Evolutionary conservation across 2,113 vertebrate species (phyloP), one percentile per base, ranked within the genome.

Genomic region (Xenopus borealis): DNA sequence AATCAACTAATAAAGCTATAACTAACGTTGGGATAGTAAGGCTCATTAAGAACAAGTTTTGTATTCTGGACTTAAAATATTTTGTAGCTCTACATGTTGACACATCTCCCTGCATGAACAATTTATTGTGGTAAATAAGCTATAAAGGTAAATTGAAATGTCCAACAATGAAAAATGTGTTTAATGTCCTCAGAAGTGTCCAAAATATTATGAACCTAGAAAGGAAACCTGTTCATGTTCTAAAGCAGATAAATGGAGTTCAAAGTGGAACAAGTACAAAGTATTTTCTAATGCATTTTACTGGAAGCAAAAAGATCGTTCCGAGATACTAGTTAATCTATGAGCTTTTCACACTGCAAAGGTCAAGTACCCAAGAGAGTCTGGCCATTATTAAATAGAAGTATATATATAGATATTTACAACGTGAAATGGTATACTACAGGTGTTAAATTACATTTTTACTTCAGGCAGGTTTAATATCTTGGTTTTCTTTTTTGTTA

Each of bases 391-490:
- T 92, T 92, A 92, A 89, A 90, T 89, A 90, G 88, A 91, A 81
- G 77, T 79, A 87, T 86, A 88, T 27, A 27, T 82, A 83, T 84
- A 86, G 85, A 89, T 87, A 89, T 84, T 82, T 90, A 89, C 83
- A 86, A 92, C 84, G 83, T 88, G 91, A 92, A 91, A 92, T 87
- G 90, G 88, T 87, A 89, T 84, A 86, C 85, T 91, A 90, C 88
- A 93, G 90, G 87, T 91, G 89, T 91, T 89, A 88, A 87, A 91
- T 92, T 93, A 91, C 90, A 90, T 91, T 91, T 84, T 93, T 87
- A 90, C 91, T 92, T 83, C 88, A 88, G 91, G 91, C 91, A 86
- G 85, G 87, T 92, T 93, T 93, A 92, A 92, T 92, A 92, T 92
- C 86, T 71, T 79, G 85, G 83, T 86, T 88, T 86, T 89, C 87